These are phyloP conservation scores for Passer domesticus DNA, from an alignment of 2,113 vertebrate genomes.

Conservation along the genomic window DNA sequence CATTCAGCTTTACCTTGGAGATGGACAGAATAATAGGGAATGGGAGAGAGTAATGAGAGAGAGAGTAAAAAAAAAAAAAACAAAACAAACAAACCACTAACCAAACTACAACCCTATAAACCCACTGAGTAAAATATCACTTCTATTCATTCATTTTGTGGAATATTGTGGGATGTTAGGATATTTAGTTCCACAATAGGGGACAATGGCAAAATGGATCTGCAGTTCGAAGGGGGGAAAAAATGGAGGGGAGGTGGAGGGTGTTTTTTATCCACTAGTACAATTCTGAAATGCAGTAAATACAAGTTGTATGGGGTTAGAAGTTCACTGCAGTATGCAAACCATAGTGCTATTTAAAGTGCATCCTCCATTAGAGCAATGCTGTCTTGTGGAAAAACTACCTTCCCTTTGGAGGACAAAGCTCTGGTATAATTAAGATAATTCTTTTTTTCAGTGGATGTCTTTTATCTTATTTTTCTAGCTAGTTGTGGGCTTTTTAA, in stretches of 20 bases:
- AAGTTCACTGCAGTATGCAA: background rate
- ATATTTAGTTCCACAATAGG: background rate
- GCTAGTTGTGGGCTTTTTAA: background rate
- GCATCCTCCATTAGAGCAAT: background rate
- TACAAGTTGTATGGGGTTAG: background rate
- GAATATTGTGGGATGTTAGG: background rate
- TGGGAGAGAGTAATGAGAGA: background rate
- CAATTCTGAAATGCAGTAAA: background rate
- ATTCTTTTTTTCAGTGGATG: background rate
- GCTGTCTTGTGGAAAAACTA: background rate
- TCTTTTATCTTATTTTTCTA: background rate
- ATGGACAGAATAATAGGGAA: background rate
- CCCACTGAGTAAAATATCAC: background rate
- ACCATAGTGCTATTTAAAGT: background rate
- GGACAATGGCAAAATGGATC: background rate
- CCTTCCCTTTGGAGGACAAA: background rate
- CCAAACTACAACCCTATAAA: background rate
- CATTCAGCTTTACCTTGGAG: background rate
- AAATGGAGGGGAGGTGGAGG: too few species aligned
- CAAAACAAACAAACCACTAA: background rate
- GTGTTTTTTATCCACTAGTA: background rate
- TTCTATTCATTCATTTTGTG: background rate
- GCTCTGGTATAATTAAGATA: conserved; percentile 25
- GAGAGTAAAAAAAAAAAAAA: too few species aligned
- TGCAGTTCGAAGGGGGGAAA: rapidly evolving